Base-by-base conservation (phyloP, 2,888 invertebrate genomes). In the Odontocolon sp. region DNA sequence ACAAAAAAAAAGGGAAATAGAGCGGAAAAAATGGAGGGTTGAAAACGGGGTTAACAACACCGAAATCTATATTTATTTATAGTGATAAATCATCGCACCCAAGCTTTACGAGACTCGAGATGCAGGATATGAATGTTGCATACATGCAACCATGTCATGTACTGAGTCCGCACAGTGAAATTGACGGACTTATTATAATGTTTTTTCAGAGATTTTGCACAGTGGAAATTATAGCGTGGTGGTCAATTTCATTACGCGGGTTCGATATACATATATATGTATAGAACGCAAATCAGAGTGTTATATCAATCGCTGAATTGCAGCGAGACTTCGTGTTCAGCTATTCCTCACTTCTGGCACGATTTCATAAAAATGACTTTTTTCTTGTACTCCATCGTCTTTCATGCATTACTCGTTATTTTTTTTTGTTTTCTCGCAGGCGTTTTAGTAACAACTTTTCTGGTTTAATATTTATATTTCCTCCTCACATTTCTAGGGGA, bases 31-130 rank as follows among this genome's bases (percentile, higher is more conserved):
- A 61, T 61, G 26, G 45, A 69, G 47, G 56, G 33, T 45, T 73
- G 81, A 82, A 85, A 85, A 83, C 80, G 84, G 81, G 84, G 85
- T 85, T 85, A 85, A 87, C 81, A 86, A 82, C 86, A 84, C 81
- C 56, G 26, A 73, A 81, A 84, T 85, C 84, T 85, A 86, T 85
- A 69, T 73, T 83, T 85, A 85, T 85, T 84, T 83, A 80, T 80
- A 74, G 75, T 74, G 81, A 77, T 83, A 83, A 83, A 83, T 82
- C 82, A 80, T 77, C 66, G 73, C 40, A 38, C 14, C 38, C 52
- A 59, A 75, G 71, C 70, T 80, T 81, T 77, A 79, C 72, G 78
- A 80, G 78, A 54, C 63, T 66, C 14, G 21, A 3, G 52, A n/a
- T n/a, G n/a, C n/a, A n/a, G 50, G 64, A 54, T 23, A 64, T 54